These are phyloP conservation scores for Cyaniris semiargus DNA, from an alignment of 2,888 invertebrate genomes.

Conservation along the genomic window DNA sequence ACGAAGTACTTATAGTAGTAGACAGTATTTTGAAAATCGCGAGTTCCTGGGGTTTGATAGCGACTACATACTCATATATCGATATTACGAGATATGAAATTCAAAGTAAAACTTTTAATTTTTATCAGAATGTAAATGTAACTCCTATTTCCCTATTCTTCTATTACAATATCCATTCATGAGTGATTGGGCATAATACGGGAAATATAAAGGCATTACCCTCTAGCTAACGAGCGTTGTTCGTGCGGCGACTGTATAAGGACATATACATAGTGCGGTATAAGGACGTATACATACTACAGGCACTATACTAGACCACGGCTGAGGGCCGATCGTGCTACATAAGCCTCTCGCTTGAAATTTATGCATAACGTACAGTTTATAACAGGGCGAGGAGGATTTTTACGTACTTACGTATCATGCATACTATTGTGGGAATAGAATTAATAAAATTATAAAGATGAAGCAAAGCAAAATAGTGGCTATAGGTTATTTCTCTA, in stretches of 20 bases:
- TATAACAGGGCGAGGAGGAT: background rate
- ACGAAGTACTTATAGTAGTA: no score
- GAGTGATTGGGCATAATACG: background rate
- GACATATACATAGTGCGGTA: background rate
- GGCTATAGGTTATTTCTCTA: no score
- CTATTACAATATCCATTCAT: slow-evolving; percentile 1
- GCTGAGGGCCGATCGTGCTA: slow-evolving; percentile 6
- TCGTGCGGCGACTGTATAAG: background rate
- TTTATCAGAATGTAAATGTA: background rate
- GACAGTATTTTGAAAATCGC: no score
- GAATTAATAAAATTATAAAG: background rate
- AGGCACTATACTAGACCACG: slow-evolving; percentile 19
- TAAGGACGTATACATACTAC: background rate
- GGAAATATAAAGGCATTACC: slow-evolving; percentile 3
- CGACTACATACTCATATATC: no score
- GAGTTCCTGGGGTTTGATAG: no score
- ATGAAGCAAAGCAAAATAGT: background rate
- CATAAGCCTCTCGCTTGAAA: slow-evolving; percentile 17
- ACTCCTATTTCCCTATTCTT: background rate
- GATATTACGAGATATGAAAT: no score
- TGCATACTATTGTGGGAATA: background rate
- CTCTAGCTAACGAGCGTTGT: slow-evolving; percentile 15
- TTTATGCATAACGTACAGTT: slow-evolving; percentile 13
- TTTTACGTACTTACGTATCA: background rate
- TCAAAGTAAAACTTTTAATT: background rate